A percentile compares a stretch with the other conserved stretches of the same genome.
Conservation (phyloP, 2,113 vertebrate species). For the Perca schrenkii region DNA sequence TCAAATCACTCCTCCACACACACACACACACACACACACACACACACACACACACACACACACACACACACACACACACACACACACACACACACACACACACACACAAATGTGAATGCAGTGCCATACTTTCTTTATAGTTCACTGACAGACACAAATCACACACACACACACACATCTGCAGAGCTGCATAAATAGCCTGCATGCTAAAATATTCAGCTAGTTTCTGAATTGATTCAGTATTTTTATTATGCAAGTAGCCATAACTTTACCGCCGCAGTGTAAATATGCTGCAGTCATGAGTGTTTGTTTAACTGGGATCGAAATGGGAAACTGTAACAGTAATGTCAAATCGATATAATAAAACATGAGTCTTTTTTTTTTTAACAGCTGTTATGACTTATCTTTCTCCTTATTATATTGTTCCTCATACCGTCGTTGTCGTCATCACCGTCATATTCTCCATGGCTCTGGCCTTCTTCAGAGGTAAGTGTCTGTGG, state of each 20-base stretch:
- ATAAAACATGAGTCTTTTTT: background rate
- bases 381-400: background rate
- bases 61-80: background rate
- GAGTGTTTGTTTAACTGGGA: background rate
- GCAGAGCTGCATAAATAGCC: background rate
- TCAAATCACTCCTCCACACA: background rate
- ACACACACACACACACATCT: conserved; percentile 3
- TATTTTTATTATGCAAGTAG: background rate
- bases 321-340: background rate
- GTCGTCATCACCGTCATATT: background rate
- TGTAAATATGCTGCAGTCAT: background rate
- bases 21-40: background rate
- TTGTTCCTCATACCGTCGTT: background rate
- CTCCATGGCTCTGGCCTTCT: conserved; percentile 77
- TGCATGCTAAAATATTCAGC: background rate
- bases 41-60: background rate
- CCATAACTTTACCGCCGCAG: background rate
- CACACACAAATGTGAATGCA: background rate
- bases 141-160: background rate
- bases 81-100: background rate
- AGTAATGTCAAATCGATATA: background rate
- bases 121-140: background rate
- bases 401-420: background rate
- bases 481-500: conserved; percentile 79
- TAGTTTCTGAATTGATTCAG: background rate